Evolutionary conservation across 2,113 vertebrate species (phyloP).

Genomic region (Colistium nudipinnis): DNA sequence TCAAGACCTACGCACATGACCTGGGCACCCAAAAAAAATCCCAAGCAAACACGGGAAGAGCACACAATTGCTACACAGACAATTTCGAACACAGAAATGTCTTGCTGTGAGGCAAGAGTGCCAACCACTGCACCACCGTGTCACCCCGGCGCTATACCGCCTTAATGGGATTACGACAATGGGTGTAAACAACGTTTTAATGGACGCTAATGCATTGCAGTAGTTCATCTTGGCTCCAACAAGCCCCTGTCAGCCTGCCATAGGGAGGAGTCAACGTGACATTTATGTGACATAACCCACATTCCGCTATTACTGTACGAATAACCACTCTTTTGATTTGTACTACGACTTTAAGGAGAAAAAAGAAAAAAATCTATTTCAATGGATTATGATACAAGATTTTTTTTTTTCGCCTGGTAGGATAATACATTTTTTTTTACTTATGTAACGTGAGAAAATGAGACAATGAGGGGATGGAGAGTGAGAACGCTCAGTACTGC

Average conservation of each 20-base stretch:
- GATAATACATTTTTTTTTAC: conserved; percentile 44
- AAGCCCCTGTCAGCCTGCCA: conserved; percentile 40
- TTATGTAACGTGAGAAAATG: conserved; percentile 60
- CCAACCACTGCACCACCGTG: background rate
- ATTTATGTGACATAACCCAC: conserved; percentile 47
- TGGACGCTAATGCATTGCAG: background rate
- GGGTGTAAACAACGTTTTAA: background rate
- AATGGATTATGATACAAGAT: conserved; percentile 55
- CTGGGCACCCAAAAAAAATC: conserved; percentile 22
- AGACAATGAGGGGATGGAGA: conserved; percentile 59
- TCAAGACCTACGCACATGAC: background rate
- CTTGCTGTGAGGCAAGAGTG: no score
- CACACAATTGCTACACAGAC: no score
- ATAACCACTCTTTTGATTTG: conserved; percentile 36
- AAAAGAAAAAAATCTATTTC: conserved; percentile 51
- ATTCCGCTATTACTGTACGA: conserved; percentile 40
- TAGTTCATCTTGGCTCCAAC: conserved; percentile 34
- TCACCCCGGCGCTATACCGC: background rate
- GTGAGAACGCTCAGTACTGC: conserved; percentile 41
- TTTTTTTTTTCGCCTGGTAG: conserved; percentile 40
- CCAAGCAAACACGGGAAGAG: no score
- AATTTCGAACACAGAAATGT: no score
- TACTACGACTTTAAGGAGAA: conserved; percentile 32
- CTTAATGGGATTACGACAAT: background rate
- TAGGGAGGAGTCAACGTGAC: conserved; percentile 36